Conservation (phyloP, 2,888 invertebrate genomes). For the Trachelus troglodyta region DNA sequence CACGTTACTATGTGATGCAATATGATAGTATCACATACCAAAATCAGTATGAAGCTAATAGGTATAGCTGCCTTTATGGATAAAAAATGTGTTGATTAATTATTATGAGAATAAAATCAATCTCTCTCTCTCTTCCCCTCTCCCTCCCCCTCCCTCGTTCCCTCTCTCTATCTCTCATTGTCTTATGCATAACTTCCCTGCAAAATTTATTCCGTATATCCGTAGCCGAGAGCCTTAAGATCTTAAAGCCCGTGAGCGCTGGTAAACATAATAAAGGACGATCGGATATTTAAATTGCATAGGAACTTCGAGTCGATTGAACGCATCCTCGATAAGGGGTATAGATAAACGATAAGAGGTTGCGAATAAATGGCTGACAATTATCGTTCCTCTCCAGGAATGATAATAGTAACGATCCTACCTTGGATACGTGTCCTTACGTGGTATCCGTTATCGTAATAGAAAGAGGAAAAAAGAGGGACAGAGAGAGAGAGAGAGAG, state of each 20-base stretch:
- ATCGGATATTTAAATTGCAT: not conserved
- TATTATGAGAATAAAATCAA: not conserved
- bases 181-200: not conserved
- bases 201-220: not conserved
- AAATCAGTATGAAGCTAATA: not conserved
- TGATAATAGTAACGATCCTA: not conserved
- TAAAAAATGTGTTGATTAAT: not conserved
- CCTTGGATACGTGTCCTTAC: not conserved
- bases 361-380: not conserved
- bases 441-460: not conserved
- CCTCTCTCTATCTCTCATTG: conserved; percentile 5
- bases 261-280: not conserved
- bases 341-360: not conserved
- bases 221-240: not conserved
- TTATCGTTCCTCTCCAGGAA: not conserved
- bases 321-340: not conserved
- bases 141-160: conserved; percentile 1
- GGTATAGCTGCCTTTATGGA: not conserved
- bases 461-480: not conserved
- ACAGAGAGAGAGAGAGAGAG: not conserved
- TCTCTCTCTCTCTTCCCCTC: conserved; percentile 14
- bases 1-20: not conserved
- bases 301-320: not conserved
- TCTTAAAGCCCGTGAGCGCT: not conserved
- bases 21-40: not conserved